Base-by-base conservation (phyloP, 2,888 invertebrate genomes). In the Drosophila vallismaia region DNA sequence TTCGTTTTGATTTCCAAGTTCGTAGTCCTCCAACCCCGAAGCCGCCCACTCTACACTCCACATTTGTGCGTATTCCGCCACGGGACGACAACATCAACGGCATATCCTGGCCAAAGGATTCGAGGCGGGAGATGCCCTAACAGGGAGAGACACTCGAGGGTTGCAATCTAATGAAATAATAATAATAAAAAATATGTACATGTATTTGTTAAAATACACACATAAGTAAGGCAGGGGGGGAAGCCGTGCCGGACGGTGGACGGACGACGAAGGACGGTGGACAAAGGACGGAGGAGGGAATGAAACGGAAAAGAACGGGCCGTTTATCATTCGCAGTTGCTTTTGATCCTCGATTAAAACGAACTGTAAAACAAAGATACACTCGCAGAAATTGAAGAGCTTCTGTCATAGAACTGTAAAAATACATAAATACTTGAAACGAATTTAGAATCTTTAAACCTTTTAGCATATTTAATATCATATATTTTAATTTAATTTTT, bases 101-200 rank as follows among this genome's bases (percentile, higher is more conserved):
- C 36, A 10, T 9, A 36, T 36, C 4, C 36, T 10, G 10, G 36
- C 36, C 10, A 36, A 36, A 2, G 36, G 36, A 36, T 36, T n/a
- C n/a, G 36, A 5, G 36, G 28, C n/a, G 14, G 69, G 26, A n/a
- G 29, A 42, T 45, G 45, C 38, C 71, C 53, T 60, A 44, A 19
- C 19, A 28, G 28, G 0, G 28, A 28, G 28, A 51, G 44, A 48
- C 69, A 57, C 58, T 55, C 42, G 71, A 74, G 82, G 82, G 82
- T 82, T 82, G 82, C 79, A 85, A 85, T 81, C 85, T 81, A 81
- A 81, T 81, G 79, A 81, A 85, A 85, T 85, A 81, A 84, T 84
- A 84, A 81, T 78, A 84, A 80, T 76, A 83, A 56, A 63, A 68
- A 58, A 72, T 33, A 69, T 49, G 31, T 62, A 36, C 31, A 19